Conservation (phyloP, 2,797 vertebrate genomes). For the Cyprinodon diabolis region DNA sequence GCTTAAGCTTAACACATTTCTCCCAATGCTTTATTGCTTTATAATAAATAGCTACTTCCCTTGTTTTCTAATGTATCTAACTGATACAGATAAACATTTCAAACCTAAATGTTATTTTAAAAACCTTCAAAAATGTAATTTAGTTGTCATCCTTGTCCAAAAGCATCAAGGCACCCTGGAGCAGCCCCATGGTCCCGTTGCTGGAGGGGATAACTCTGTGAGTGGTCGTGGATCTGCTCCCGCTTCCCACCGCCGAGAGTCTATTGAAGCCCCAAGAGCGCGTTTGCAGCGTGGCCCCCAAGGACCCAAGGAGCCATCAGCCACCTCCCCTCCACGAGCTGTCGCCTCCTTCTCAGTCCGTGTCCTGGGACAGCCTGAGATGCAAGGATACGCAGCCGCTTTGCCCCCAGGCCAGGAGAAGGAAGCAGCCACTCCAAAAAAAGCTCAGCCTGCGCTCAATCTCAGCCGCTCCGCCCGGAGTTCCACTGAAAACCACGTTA, state of each 20-base stretch:
- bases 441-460: constrained; percentile 73
- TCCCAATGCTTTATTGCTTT: background rate
- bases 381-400: constrained; percentile 69
- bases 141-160: constrained; percentile 12
- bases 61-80: background rate
- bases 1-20: background rate
- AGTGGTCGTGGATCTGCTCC: constrained; percentile 50
- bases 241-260: constrained; percentile 44
- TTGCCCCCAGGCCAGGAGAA: constrained; percentile 77
- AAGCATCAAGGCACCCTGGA: constrained; percentile 56
- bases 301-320: constrained; percentile 73
- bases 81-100: background rate
- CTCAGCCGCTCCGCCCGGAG: constrained; percentile 74
- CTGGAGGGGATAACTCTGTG: constrained; percentile 46
- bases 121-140: background rate
- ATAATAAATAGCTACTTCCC: background rate
- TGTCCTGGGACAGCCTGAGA: constrained; percentile 78
- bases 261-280: constrained; percentile 46
- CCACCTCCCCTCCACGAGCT: constrained; percentile 77
- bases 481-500: constrained; percentile 42
- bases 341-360: constrained; percentile 84
- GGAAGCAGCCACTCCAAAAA: constrained; percentile 73
- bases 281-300: constrained; percentile 54
- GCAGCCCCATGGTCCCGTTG: constrained; percentile 52
- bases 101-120: background rate